A percentile compares a stretch with the other conserved stretches of the same genome.
Evolutionary conservation across 2,113 vertebrate genomes (phyloP).

Genomic region (Boleophthalmus pectinirostris): DNA sequence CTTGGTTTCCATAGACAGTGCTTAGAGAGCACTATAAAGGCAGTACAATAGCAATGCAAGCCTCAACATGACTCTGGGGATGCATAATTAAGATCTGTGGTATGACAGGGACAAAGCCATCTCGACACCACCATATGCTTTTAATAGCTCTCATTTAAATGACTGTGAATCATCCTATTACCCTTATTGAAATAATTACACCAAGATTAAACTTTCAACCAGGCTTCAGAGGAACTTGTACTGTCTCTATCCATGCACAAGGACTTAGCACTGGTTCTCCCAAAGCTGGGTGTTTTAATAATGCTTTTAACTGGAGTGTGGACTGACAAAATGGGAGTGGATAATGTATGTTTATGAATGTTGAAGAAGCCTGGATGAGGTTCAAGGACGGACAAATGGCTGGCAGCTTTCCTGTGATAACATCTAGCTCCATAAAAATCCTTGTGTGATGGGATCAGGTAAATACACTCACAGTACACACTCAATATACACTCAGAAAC

Average conservation of each 20-base stretch:
- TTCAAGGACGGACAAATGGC: constrained; percentile 43
- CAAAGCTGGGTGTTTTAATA: constrained; percentile 12
- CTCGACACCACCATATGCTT: constrained; percentile 41
- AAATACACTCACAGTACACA: constrained; percentile 12
- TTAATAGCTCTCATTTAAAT: constrained; percentile 54
- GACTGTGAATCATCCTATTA: constrained; percentile 53
- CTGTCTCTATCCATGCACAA: constrained; percentile 16
- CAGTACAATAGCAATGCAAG: constrained; percentile 28
- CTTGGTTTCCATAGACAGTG: constrained; percentile 12
- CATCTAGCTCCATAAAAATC: constrained; percentile 10
- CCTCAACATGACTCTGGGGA: constrained; percentile 50
- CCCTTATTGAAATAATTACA: constrained; percentile 38
- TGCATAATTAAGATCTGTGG: constrained; percentile 57
- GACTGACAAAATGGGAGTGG: constrained; percentile 2
- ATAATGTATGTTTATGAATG: constrained; percentile 20
- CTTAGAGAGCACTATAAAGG: constrained; percentile 38
- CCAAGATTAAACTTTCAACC: constrained; percentile 35
- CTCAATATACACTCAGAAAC: not conserved
- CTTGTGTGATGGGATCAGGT: constrained; percentile 27
- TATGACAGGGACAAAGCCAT: constrained; percentile 50
- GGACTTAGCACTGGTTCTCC: constrained; percentile 19
- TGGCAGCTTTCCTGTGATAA: constrained; percentile 29
- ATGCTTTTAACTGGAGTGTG: constrained; percentile 27
- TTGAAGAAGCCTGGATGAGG: constrained; percentile 40
- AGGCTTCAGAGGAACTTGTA: constrained; percentile 23